Base-by-base conservation (phyloP, 1,140 invertebrate species). In the Papilio aristodemus region DNA sequence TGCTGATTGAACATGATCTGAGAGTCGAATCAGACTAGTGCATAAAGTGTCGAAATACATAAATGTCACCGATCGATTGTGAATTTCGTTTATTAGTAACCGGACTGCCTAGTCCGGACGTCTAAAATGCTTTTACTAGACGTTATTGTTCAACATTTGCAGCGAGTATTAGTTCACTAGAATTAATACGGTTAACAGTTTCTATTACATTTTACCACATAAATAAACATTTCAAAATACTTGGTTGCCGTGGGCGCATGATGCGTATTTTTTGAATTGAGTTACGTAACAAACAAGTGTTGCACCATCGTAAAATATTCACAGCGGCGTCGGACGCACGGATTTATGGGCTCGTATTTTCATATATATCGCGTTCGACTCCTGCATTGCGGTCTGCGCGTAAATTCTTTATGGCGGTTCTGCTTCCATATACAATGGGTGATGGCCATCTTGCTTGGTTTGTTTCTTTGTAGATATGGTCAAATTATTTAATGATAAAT, bases 341-440 rank as follows among this genome's bases (percentile, higher is more conserved):
- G 58, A 60, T 60, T 60, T 60, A 60, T 60, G 58, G 32, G 27
- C 58, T 60, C 58, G 58, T 60, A 60, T 60, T 60, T 60, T 60
- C 58, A 60, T 60, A 60, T 22, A 57, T 60, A 60, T 60, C 32
- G 58, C 36, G 36, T 60, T 60, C 58, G 58, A 36, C 32, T 37
- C 17, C 58, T 60, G 58, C 36, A 60, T 60, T 60, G 58, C 58
- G 58, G 58, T 60, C 58, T 13, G n/a, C 8, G 25, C 58, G 32
- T 60, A 38, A 60, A 60, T 60, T 60, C 32, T 60, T 60, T 60
- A 36, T 38, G 36, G 58, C 8, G 8, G 19, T 60, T 38, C 32
- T 60, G 58, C 13, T 22, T 57, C 3, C 11, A 25, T 17, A 10
- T 25, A 11, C 17, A 50, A 22, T 10, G 17, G 19, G 11, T 50